Percentiles rank a stretch among this genome's conserved stretches.
Conservation (phyloP, 2,797 vertebrate genomes). For the Apodemus agrarius region DNA sequence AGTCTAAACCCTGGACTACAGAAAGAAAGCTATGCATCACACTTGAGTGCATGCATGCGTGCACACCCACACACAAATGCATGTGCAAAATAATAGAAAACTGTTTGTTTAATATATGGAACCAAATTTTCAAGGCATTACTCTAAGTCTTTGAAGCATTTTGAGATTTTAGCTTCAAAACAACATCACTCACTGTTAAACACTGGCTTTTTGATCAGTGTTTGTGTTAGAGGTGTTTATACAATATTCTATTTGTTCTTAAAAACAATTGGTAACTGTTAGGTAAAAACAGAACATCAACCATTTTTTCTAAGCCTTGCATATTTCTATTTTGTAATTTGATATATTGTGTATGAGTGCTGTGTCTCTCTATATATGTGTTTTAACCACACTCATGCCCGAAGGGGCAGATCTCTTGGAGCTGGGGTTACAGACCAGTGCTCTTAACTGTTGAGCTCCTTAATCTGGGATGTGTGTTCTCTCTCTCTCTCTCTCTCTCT, state of each 20-base stretch:
- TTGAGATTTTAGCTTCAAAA: neutral
- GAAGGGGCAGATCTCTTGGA: neutral
- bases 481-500: neutral
- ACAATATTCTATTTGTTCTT: neutral
- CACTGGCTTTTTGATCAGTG: neutral
- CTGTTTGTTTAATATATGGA: neutral
- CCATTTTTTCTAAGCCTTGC: neutral
- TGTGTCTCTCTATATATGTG: neutral
- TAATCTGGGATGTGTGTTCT: neutral
- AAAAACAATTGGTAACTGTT: neutral
- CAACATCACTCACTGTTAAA: neutral
- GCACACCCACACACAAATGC: too few species aligned
- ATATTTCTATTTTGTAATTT: neutral
- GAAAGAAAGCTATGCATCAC: too few species aligned
- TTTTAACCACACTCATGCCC: neutral
- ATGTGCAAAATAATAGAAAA: neutral
- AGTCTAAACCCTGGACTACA: too few species aligned
- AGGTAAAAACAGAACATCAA: neutral
- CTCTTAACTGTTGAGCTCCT: neutral
- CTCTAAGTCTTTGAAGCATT: neutral
- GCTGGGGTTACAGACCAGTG: neutral
- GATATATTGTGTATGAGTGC: neutral
- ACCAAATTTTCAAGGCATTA: neutral
- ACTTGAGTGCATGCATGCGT: too few species aligned
- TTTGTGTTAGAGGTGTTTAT: neutral